Base-by-base conservation (phyloP, 2,113 vertebrate species). In the Collichthys lucidus region DNA sequence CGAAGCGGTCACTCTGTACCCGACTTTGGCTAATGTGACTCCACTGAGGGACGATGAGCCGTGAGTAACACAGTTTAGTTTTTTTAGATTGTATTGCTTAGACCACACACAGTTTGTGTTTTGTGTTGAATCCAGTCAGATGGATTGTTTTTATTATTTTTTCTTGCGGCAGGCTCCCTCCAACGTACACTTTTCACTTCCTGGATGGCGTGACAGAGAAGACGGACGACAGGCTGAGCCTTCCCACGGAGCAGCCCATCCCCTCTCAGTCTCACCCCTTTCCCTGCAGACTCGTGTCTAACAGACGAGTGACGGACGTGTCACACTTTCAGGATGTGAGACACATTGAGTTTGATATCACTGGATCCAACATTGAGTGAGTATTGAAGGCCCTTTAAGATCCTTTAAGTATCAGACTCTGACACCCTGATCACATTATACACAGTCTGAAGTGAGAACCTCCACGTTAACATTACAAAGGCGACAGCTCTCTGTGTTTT, bases 271-370 rank as follows among this genome's bases (percentile, higher is more conserved):
- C 80, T 0, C 85, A 61, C 2, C 96, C 97, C 1, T 98, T 97
- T 15, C 10, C 79, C 47, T 96, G 97, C 8, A 91, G 11, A 6
- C 0, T 99, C 88, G 29, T 97, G 56, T 93, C 88, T 89, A 99
- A 97, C 53, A 86, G 65, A 63, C 94, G 97, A 52, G 91, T 99
- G 15, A 98, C 98, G 0, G 92, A 96, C 11, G 61, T 52, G 0
- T 89, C 83, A 0, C 98, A 99, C 77, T 99, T 97, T 85, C 98
- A 99, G 94, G 98, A 99, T 0, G 97, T 99, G 11, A 96, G 98
- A 14, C 96, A 95, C 77, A 96, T 99, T 0, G 97, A 98, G 77
- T 98, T 99, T 0, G 96, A 99, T 67, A 78, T 98, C 52, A 61
- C 86, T 0, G 96, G 93, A 74, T 99, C 98, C 0, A 92, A 95